Conservation (phyloP, 92 coral and sea anemone species). For the Chrysogorgia sp. region DNA sequence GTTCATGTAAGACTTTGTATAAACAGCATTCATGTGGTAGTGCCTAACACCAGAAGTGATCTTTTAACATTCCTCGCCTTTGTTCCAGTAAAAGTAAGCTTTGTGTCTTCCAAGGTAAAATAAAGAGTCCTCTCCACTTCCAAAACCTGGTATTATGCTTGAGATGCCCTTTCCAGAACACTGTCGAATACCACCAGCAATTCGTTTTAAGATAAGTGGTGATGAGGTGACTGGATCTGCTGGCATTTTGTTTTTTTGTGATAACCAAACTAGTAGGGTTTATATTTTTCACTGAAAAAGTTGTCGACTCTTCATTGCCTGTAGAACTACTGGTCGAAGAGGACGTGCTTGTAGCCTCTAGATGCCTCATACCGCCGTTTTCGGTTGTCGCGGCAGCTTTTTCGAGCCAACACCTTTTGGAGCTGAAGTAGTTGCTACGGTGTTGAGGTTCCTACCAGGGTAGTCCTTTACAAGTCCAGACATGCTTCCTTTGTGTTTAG, state of each 20-base stretch:
- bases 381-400: slow-evolving; percentile 26
- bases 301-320: not conserved
- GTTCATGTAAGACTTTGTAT: slow-evolving; percentile 4
- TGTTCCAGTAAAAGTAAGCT: slow-evolving; percentile 47
- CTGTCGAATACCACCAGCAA: slow-evolving; percentile 51
- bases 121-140: slow-evolving; percentile 16
- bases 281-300: slow-evolving; percentile 2
- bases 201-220: slow-evolving; percentile 38
- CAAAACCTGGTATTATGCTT: slow-evolving; percentile 23
- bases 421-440: slow-evolving; percentile 44
- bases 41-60: slow-evolving; percentile 18
- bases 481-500: slow-evolving; percentile 48
- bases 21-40: slow-evolving; percentile 11
- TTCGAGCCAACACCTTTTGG: slow-evolving; percentile 52
- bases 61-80: slow-evolving; percentile 23
- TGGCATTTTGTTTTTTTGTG: slow-evolving; percentile 36
- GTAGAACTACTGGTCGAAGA: not conserved
- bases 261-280: slow-evolving; percentile 8
- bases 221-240: slow-evolving; percentile 39
- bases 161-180: slow-evolving; percentile 41
- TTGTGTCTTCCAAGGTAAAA: slow-evolving; percentile 43
- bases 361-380: not conserved
- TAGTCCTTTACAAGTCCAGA: slow-evolving; percentile 31
- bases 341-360: not conserved
- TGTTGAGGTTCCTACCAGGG: slow-evolving; percentile 44